Conservation (phyloP, 2,888 invertebrate species). For the Orthosia incerta region DNA sequence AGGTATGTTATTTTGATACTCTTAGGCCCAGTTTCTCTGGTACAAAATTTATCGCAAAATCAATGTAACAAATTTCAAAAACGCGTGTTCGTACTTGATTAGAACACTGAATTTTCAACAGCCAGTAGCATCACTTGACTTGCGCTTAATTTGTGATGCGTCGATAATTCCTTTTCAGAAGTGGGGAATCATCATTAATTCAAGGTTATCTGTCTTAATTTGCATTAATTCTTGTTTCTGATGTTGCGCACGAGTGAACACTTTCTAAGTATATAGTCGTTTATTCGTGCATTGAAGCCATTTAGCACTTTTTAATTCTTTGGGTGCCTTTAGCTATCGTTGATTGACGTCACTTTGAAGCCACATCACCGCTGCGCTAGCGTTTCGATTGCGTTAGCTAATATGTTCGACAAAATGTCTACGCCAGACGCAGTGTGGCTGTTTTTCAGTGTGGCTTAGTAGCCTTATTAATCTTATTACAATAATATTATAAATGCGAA, state of each 20-base stretch:
- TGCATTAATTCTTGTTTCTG: background rate
- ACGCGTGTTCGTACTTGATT: background rate
- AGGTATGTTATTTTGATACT: slow-evolving; percentile 75
- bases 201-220: slow-evolving; percentile 2
- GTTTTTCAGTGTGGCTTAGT: background rate
- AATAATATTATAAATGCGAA: too few species aligned
- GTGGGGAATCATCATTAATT: background rate
- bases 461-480: background rate
- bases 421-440: background rate
- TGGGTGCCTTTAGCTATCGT: background rate
- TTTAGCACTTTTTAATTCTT: background rate
- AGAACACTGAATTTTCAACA: background rate
- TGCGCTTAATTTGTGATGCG: background rate
- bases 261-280: slow-evolving; percentile 14
- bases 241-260: background rate
- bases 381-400: background rate
- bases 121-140: background rate
- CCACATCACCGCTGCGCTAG: too few species aligned
- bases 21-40: background rate
- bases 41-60: background rate
- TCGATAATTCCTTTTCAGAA: background rate
- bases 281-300: background rate
- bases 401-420: background rate
- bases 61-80: background rate
- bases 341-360: background rate